Evolutionary conservation across 2,797 vertebrate genomes (phyloP).

Genomic region (Aulostomus chinensis): DNA sequence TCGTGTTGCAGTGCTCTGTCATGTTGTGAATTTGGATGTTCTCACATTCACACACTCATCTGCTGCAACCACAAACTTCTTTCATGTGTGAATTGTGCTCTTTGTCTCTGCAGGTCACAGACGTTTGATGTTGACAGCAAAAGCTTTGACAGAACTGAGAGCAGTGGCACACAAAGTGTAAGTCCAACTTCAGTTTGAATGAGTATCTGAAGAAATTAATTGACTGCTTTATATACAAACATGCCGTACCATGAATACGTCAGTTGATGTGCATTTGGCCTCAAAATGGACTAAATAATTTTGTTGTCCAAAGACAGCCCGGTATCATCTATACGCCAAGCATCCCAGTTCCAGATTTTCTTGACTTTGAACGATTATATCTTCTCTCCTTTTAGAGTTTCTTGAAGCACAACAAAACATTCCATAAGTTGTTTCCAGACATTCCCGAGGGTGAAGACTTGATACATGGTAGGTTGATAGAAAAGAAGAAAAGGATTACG

Average conservation of each 20-base stretch:
- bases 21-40: neutral
- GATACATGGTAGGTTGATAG: slow-evolving; percentile 77
- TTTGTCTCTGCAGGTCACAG: slow-evolving; percentile 73
- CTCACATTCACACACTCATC: neutral
- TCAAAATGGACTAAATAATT: no score
- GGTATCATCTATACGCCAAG: no score
- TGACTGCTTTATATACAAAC: no score
- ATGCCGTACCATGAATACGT: no score
- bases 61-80: neutral
- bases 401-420: slow-evolving; percentile 81
- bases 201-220: neutral
- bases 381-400: slow-evolving; percentile 70
- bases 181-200: slow-evolving; percentile 22
- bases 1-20: no score
- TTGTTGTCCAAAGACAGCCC: slow-evolving; percentile 3
- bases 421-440: slow-evolving; percentile 85
- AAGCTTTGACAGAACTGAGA: slow-evolving; percentile 51
- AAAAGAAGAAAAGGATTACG: neutral
- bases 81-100: neutral
- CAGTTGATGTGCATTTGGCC: no score
- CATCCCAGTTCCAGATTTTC: no score
- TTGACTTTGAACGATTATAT: no score
- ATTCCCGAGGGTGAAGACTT: slow-evolving; percentile 78
- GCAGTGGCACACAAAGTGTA: slow-evolving; percentile 74
- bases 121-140: slow-evolving; percentile 73